Evolutionary conservation across 1,140 invertebrate species (phyloP).

Genomic region (Brachystomella parvula): DNA sequence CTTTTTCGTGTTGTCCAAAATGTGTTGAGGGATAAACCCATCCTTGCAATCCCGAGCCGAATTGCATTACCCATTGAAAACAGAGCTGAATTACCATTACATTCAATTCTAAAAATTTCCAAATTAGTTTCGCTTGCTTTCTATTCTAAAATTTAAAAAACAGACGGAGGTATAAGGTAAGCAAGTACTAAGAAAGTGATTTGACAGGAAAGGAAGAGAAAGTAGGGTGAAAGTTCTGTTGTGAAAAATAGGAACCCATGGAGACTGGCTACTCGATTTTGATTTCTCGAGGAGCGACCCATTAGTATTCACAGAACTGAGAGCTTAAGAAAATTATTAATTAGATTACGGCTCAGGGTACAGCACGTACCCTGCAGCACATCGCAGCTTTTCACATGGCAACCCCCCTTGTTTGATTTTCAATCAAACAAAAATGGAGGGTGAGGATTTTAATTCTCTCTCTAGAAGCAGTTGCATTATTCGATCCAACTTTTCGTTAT

Average conservation of each 20-base stretch:
- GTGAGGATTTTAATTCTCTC: background rate
- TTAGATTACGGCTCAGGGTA: background rate
- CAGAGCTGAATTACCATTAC: background rate
- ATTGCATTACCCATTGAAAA: background rate
- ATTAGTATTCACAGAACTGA: background rate
- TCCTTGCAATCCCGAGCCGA: background rate
- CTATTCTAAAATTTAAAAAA: too few relatives aligned
- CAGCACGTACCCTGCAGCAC: background rate
- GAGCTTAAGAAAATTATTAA: background rate
- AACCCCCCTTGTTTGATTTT: background rate
- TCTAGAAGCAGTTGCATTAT: background rate
- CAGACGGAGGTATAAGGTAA: background rate
- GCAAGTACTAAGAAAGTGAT: background rate
- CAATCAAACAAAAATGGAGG: background rate
- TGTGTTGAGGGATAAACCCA: background rate
- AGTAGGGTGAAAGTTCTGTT: constrained; percentile 7
- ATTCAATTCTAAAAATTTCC: background rate
- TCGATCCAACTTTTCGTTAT: too few relatives aligned
- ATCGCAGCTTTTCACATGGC: background rate
- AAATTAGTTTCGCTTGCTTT: too few relatives aligned
- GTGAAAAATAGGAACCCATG: constrained; percentile 1
- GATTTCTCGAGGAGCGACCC: background rate
- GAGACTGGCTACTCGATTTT: background rate
- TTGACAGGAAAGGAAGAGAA: background rate
- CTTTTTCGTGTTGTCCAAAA: background rate